phyloP scores from a whole-genome alignment of 2,888 invertebrate species.

The Eupithecia dodoneata region DNA sequence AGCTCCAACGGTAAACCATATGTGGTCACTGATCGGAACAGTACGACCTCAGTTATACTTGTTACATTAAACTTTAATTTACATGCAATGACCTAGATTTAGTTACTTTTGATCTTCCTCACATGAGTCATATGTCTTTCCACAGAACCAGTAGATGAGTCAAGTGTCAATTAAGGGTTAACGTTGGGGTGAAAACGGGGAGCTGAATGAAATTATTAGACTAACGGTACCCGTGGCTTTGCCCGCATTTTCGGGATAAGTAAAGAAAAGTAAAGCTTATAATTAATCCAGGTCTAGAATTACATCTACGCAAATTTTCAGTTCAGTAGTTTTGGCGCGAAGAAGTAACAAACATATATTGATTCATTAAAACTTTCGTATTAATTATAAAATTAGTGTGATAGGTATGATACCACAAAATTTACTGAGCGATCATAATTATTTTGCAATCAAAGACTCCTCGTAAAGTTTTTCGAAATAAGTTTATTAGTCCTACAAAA shows the following conservation, averaged over 20 bases:
- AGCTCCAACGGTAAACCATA: conserved; percentile 38
- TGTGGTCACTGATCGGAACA: conserved; percentile 44
- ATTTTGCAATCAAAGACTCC: background rate
- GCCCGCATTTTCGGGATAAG: too few relatives aligned
- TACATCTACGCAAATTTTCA: too few relatives aligned
- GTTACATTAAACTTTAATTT: conserved; percentile 35
- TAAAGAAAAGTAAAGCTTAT: too few relatives aligned
- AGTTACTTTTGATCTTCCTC: background rate
- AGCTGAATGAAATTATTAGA: too few relatives aligned
- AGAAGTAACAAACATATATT: too few relatives aligned
- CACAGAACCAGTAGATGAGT: background rate
- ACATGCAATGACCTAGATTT: conserved; percentile 41
- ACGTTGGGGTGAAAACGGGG: background rate
- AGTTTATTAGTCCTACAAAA: background rate
- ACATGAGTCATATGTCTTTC: background rate
- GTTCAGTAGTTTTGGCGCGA: too few relatives aligned
- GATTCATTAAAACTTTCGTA: too few relatives aligned
- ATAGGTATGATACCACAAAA: too few relatives aligned
- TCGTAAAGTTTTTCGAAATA: background rate
- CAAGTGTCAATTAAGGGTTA: background rate
- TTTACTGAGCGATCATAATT: background rate
- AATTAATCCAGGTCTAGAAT: too few relatives aligned
- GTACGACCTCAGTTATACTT: conserved; percentile 41
- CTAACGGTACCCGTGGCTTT: too few relatives aligned
- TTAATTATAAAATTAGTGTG: too few relatives aligned